Base-by-base conservation (phyloP, 2,113 vertebrate genomes). In the Sorex fumeus region DNA sequence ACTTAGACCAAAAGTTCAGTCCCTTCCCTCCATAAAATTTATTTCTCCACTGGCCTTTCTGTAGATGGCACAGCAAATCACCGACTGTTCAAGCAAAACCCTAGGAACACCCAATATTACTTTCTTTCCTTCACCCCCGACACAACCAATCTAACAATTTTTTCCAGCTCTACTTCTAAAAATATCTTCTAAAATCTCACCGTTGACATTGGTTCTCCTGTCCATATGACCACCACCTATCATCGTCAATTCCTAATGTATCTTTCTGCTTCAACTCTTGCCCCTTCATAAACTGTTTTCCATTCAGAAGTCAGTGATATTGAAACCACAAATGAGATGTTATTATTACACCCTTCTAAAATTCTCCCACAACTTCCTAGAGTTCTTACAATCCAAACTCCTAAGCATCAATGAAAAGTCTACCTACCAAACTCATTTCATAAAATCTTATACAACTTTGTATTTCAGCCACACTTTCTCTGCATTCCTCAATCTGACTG, bases 211-310 rank as follows among this genome's bases (percentile, higher is more conserved):
- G 47, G 69, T 81, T 75, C 9, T 28, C 75, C 74, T 1, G 64
- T 34, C 40, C 11, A 72, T 45, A 76, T 34, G n/a, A 88, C 57
- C 43, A 85, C 45, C 75, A 40, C 25, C 75, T 78, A 23, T 77
- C 28, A 66, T 12, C 28, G 64, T 45, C 64, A 89, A 18, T 57
- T 72, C 72, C 45, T 75, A 72, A 13, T 27, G 88, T 27, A 80
- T 72, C n/a, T 89, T 32, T 28, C 67, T 69, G 4, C 36, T 92
- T 88, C 50, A 8, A 85, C 7, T 83, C 43, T 92, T 93, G 71
- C 16, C 19, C 23, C 32, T 84, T 93, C 80, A 23, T 66, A 93
- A 92, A 74, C 16, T 90, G 43, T 57, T 88, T 92, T 92, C 84
- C 62, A 76, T n/a, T 78, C 62, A 72, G 40, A 85, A 94, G 30